Conservation (phyloP, 2,797 vertebrate species). For the Pristis pectinata region DNA sequence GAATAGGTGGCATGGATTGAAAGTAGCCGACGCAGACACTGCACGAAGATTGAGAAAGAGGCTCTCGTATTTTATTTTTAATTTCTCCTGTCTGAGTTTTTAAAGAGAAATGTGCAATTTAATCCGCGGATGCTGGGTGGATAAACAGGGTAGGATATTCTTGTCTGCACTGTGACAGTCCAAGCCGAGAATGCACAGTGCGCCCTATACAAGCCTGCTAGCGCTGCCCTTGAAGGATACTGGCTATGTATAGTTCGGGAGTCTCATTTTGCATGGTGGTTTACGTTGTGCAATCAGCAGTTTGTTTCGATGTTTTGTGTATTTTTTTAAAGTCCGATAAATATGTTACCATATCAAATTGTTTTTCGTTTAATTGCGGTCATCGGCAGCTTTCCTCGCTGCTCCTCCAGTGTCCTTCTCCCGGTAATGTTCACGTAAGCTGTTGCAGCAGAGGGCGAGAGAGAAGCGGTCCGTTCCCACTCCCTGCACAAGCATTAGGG, state of each 20-base stretch:
- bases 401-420: background rate
- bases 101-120: slow-evolving; percentile 75
- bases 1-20: slow-evolving; percentile 66
- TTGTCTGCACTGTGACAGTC: slow-evolving; percentile 74
- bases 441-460: background rate
- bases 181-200: slow-evolving; percentile 71
- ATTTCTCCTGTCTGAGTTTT: slow-evolving; percentile 65
- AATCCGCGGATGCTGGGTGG: slow-evolving; percentile 72
- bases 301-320: slow-evolving; percentile 37
- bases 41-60: slow-evolving; percentile 61
- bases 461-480: background rate
- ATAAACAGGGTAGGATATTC: slow-evolving; percentile 79
- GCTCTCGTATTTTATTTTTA: slow-evolving; percentile 61
- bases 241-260: background rate
- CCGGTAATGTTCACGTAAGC: background rate
- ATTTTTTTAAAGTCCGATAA: slow-evolving; percentile 23
- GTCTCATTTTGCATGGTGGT: slow-evolving; percentile 34
- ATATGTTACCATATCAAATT: slow-evolving; percentile 30
- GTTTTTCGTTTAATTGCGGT: slow-evolving; percentile 17
- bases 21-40: slow-evolving; percentile 60
- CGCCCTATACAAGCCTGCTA: slow-evolving; percentile 67
- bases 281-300: slow-evolving; percentile 33
- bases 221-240: slow-evolving; percentile 51
- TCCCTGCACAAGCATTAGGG: background rate
- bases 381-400: no score